Evolutionary conservation across 2,888 invertebrate species (phyloP).

Genomic region (Iselma pallidipennis): DNA sequence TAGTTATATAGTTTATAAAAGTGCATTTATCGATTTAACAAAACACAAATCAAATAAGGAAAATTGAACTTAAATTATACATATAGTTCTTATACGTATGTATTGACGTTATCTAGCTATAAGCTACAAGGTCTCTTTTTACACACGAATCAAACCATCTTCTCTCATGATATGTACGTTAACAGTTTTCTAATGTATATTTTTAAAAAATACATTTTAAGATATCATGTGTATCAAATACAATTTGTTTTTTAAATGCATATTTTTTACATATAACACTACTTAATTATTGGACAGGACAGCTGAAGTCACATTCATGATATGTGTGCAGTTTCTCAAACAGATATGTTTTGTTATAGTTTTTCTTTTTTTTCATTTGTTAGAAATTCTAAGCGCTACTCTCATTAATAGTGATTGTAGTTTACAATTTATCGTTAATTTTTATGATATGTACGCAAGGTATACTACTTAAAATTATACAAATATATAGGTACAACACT

Average conservation of each 20-base stretch:
- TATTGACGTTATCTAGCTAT: neutral
- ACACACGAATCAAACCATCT: constrained; percentile 14
- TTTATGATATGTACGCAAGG: constrained; percentile 3
- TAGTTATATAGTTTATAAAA: constrained; percentile 33
- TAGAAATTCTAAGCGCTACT: neutral
- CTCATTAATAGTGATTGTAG: neutral
- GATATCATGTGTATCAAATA: constrained; percentile 51
- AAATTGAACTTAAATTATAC: too few relatives aligned
- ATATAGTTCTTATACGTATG: neutral
- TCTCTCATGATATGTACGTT: constrained; percentile 37
- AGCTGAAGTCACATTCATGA: constrained; percentile 54
- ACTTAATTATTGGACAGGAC: constrained; percentile 55
- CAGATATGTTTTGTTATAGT: constrained; percentile 23
- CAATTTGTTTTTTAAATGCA: constrained; percentile 33
- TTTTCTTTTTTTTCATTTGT: constrained; percentile 14
- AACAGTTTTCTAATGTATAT: constrained; percentile 44
- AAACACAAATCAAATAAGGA: constrained; percentile 12
- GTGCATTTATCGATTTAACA: constrained; percentile 31
- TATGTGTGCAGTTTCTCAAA: constrained; percentile 48
- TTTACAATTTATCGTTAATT: constrained; percentile 6
- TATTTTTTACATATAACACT: constrained; percentile 40
- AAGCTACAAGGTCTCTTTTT: neutral
- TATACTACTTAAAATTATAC: constrained; percentile 1
- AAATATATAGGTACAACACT: too few relatives aligned
- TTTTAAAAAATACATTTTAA: constrained; percentile 53